Conservation (phyloP, 2,888 invertebrate species). For the Aporophyla lueneburgensis region DNA sequence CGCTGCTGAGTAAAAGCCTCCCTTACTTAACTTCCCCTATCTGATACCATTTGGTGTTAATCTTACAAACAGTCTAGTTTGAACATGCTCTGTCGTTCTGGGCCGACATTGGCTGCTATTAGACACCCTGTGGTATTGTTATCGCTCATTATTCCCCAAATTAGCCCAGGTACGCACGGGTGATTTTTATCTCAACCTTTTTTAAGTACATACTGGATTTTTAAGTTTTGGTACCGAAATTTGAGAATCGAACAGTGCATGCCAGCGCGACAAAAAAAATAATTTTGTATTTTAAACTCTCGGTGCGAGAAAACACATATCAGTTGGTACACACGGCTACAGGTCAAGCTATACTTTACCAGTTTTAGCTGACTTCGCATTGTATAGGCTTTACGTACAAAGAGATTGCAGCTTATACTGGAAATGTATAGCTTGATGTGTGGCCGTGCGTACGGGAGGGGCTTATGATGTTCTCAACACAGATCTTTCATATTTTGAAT, state of each 20-base stretch:
- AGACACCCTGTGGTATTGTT: not conserved
- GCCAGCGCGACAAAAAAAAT: too few species aligned
- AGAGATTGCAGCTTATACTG: too few species aligned
- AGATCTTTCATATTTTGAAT: not conserved
- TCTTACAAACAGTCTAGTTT: not conserved
- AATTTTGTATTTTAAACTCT: not conserved
- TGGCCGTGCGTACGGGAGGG: not conserved
- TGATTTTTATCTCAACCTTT: not conserved
- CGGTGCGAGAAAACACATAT: not conserved
- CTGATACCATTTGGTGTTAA: not conserved
- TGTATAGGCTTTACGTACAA: too few species aligned
- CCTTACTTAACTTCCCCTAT: too few species aligned
- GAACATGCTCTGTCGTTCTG: not conserved
- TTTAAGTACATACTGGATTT: not conserved
- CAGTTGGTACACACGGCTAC: too few species aligned
- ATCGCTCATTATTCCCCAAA: not conserved
- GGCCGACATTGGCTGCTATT: not conserved
- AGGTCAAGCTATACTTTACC: too few species aligned
- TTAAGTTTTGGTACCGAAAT: not conserved
- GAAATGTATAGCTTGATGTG: too few species aligned
- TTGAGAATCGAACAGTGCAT: too few species aligned
- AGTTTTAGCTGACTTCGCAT: too few species aligned
- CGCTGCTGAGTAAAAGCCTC: not conserved
- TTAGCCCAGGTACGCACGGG: not conserved
- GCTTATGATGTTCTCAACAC: not conserved